These are phyloP conservation scores for Drosophila trapezifrons DNA, from an alignment of 1,140 invertebrate species.

Conservation along the genomic window DNA sequence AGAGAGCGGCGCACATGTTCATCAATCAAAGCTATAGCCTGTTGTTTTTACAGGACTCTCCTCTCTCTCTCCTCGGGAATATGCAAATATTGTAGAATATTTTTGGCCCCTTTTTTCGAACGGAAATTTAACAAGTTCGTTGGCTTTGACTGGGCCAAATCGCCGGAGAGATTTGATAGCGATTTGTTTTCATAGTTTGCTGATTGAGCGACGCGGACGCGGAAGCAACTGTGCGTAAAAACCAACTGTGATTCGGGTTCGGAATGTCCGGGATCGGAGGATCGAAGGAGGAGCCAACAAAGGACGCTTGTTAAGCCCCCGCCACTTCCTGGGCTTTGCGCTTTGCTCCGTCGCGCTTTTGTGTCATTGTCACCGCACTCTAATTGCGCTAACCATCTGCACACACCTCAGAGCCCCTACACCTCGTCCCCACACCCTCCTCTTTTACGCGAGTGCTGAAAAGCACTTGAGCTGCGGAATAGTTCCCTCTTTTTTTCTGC, in stretches of 20 bases:
- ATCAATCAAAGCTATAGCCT: constrained; percentile 74
- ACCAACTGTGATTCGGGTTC: constrained; percentile 11
- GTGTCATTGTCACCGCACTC: constrained; percentile 78
- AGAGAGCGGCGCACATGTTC: constrained; percentile 64
- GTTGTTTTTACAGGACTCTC: constrained; percentile 35
- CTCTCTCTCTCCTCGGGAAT: constrained; percentile 8
- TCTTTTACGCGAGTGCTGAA: constrained; percentile 51
- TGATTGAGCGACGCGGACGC: constrained; percentile 3
- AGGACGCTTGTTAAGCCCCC: constrained; percentile 64
- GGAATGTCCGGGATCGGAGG: constrained; percentile 1
- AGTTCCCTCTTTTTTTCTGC: constrained; percentile 55
- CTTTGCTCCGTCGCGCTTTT: constrained; percentile 71
- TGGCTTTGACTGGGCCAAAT: constrained; percentile 1
- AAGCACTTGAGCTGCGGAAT: constrained; percentile 66
- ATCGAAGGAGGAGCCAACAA: constrained; percentile 55
- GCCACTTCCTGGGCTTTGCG: constrained; percentile 53
- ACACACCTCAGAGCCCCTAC: constrained; percentile 25
- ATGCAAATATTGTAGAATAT: constrained; percentile 40
- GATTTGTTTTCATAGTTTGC: constrained; percentile 40
- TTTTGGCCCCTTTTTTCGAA: constrained; percentile 5
- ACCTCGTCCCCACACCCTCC: not conserved
- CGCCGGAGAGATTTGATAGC: constrained; percentile 27
- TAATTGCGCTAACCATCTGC: constrained; percentile 76
- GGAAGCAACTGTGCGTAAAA: constrained; percentile 22
- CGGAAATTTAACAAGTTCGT: constrained; percentile 10